Evolutionary conservation across 53 echinoderm and acorn worm species (phyloP).

Genomic region (Arbacia lixula): DNA sequence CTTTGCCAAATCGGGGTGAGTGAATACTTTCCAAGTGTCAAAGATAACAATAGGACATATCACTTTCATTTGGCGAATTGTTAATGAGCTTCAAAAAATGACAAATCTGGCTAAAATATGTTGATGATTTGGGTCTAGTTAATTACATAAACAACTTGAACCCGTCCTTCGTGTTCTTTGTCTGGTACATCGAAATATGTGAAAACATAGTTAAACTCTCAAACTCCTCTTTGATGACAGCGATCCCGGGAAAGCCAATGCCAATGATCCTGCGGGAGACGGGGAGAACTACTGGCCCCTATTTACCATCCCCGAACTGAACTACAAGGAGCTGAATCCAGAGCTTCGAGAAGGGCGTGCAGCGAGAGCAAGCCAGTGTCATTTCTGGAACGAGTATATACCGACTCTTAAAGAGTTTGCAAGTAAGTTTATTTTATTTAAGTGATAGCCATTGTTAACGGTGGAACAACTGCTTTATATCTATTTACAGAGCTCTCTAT

Average conservation of each 20-base stretch:
- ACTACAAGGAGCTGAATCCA: constrained; percentile 69
- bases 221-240: too few species aligned
- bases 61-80: too few species aligned
- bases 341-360: constrained; percentile 60
- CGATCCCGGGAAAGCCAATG: constrained; percentile 54
- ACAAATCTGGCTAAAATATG: too few species aligned
- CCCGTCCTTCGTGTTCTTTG: too few species aligned
- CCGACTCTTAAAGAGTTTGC: constrained; percentile 31
- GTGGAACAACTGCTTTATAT: too few species aligned
- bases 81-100: too few species aligned
- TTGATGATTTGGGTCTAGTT: too few species aligned
- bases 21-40: constrained; percentile 4
- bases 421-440: not conserved
- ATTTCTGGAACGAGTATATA: constrained; percentile 73
- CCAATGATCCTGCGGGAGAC: not conserved
- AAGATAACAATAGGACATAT: too few species aligned
- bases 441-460: not conserved
- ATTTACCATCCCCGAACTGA: constrained; percentile 67
- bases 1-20: constrained; percentile 79
- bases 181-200: too few species aligned
- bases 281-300: constrained; percentile 59
- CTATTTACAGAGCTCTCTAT: too few species aligned
- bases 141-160: too few species aligned
- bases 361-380: constrained; percentile 62
- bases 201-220: too few species aligned